A percentile compares a stretch with the other conserved stretches of the same genome.
Evolutionary conservation across 1,140 invertebrate genomes (phyloP).

Genomic region (Eulimnadia texana): DNA sequence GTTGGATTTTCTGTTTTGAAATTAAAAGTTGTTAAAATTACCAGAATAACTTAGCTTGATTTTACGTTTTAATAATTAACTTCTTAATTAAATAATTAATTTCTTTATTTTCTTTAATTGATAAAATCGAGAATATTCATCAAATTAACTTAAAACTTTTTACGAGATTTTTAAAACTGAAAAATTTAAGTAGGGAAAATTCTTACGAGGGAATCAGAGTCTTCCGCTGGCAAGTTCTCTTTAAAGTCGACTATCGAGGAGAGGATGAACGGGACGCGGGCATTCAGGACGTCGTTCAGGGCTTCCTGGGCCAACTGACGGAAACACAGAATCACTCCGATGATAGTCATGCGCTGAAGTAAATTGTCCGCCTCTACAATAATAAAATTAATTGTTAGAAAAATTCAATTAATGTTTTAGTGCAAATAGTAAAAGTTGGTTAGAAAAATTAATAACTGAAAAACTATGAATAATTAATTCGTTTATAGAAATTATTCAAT

Average conservation of each 20-base stretch:
- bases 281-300: constrained; percentile 81
- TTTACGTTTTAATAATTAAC: too few relatives aligned
- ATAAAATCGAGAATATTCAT: too few relatives aligned
- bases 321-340: constrained; percentile 94
- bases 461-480: too few relatives aligned
- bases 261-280: constrained; percentile 90
- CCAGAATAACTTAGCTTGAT: too few relatives aligned
- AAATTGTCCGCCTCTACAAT: constrained; percentile 72
- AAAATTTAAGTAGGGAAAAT: neutral
- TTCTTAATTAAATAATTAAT: too few relatives aligned
- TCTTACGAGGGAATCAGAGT: constrained; percentile 69
- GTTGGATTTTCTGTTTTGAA: too few relatives aligned
- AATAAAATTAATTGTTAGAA: neutral
- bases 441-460: constrained; percentile 8
- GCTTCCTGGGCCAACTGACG: constrained; percentile 83
- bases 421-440: neutral
- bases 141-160: too few relatives aligned
- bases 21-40: too few relatives aligned
- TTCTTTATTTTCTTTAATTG: too few relatives aligned
- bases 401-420: neutral
- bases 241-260: constrained; percentile 90
- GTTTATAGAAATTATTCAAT: too few relatives aligned
- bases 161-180: neutral
- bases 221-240: constrained; percentile 62
- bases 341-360: constrained; percentile 90